Evolutionary conservation across 2,113 vertebrate species (phyloP).

Genomic region (Platysternon megacephalum): DNA sequence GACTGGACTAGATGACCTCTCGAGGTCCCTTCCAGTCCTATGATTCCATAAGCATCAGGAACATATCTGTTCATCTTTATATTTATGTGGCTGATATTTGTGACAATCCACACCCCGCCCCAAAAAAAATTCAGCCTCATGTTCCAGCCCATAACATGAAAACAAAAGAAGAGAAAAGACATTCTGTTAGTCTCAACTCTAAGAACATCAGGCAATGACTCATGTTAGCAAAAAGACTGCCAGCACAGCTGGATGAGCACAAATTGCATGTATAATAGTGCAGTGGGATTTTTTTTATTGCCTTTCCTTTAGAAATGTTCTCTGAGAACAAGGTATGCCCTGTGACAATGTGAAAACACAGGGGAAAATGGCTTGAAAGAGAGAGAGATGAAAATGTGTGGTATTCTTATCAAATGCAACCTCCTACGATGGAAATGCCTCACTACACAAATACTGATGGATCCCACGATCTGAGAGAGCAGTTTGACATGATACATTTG

Average conservation of each 20-base stretch:
- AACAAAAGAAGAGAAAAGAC: neutral
- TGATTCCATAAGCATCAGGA: neutral
- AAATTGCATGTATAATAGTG: conserved; percentile 3
- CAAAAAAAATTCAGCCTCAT: neutral
- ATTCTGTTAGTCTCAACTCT: neutral
- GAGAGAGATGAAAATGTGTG: neutral
- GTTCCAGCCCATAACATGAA: neutral
- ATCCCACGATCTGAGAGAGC: neutral
- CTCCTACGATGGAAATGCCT: neutral
- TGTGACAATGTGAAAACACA: neutral
- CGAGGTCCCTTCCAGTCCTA: too few relatives aligned
- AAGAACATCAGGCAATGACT: conserved; percentile 23
- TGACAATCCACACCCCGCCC: too few relatives aligned
- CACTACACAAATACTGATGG: neutral
- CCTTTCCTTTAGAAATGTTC: neutral
- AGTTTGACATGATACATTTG: neutral
- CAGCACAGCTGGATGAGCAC: conserved; percentile 52
- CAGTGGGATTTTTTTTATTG: neutral
- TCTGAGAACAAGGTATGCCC: neutral
- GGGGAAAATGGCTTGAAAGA: neutral
- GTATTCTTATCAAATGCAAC: neutral
- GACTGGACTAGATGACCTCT: too few relatives aligned
- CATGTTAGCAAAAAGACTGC: conserved; percentile 10
- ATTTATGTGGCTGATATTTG: neutral
- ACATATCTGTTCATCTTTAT: neutral